Percentiles rank a stretch among this genome's conserved stretches.
These are phyloP conservation scores for Mirza zaza DNA, from an alignment of 2,113 vertebrate genomes.

Conservation along the genomic window DNA sequence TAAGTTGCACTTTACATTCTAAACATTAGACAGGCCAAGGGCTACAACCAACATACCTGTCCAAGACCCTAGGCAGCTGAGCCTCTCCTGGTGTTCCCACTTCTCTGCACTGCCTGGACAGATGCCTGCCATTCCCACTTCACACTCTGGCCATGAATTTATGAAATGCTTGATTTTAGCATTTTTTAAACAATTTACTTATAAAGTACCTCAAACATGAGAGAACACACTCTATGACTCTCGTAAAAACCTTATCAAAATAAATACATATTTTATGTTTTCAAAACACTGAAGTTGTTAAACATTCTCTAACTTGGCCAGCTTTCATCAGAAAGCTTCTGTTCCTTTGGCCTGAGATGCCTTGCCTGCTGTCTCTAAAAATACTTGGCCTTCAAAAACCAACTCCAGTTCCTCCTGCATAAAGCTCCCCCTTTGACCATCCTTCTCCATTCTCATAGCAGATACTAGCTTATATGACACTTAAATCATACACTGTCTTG, in stretches of 20 bases:
- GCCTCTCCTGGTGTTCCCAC: not conserved
- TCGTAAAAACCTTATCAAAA: constrained; percentile 35
- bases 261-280: constrained; percentile 38
- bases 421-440: not conserved
- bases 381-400: not conserved
- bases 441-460: not conserved
- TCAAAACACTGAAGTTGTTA: not conserved
- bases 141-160: not conserved
- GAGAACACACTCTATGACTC: not conserved
- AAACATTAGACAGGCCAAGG: not conserved
- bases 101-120: not conserved
- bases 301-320: not conserved
- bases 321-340: not conserved
- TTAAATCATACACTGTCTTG: not conserved
- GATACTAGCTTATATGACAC: not conserved
- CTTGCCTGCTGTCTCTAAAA: not conserved
- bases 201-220: constrained; percentile 15
- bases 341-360: not conserved
- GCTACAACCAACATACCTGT: not conserved
- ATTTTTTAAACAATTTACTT: constrained; percentile 34
- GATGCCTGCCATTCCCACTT: not conserved
- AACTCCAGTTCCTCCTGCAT: not conserved
- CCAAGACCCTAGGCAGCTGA: not conserved
- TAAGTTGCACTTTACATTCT: not conserved
- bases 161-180: constrained; percentile 22